phyloP scores from a whole-genome alignment of 2,797 vertebrate genomes.

The Paratrypauchen microcephalus region DNA sequence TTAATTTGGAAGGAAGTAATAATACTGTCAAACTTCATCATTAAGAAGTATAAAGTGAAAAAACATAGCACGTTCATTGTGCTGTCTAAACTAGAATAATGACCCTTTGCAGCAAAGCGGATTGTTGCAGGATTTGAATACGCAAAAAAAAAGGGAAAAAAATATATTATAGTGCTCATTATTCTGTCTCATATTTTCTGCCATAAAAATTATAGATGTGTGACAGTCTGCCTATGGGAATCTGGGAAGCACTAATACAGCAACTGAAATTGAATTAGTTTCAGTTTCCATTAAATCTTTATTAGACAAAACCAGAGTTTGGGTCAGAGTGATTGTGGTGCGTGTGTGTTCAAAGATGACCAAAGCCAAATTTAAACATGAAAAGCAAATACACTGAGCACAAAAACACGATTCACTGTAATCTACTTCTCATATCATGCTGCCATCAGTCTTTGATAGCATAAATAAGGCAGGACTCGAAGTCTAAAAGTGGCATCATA shows the following conservation, averaged over 20 bases:
- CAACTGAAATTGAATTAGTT: not conserved
- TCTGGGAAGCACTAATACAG: not conserved
- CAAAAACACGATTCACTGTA: too few relatives aligned
- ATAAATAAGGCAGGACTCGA: not conserved
- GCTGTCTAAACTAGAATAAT: not conserved
- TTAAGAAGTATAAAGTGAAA: not conserved
- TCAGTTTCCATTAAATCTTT: not conserved
- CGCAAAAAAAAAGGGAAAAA: not conserved
- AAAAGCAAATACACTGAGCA: too few relatives aligned
- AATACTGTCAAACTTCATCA: not conserved
- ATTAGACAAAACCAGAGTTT: not conserved
- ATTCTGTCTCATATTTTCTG: not conserved
- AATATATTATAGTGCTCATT: not conserved
- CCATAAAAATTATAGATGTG: not conserved
- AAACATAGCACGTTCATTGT: not conserved
- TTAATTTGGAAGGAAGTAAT: not conserved
- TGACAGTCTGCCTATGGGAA: not conserved
- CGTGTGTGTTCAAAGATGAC: not conserved
- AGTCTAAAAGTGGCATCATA: slow-evolving; percentile 14
- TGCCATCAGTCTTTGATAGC: not conserved
- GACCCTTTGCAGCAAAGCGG: not conserved
- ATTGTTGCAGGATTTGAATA: not conserved
- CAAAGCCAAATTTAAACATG: not conserved
- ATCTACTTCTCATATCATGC: not conserved
- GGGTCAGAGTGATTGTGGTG: not conserved